These are phyloP conservation scores for Drosophila lacteicornis DNA, from an alignment of 1,140 invertebrate species.

Conservation along the genomic window DNA sequence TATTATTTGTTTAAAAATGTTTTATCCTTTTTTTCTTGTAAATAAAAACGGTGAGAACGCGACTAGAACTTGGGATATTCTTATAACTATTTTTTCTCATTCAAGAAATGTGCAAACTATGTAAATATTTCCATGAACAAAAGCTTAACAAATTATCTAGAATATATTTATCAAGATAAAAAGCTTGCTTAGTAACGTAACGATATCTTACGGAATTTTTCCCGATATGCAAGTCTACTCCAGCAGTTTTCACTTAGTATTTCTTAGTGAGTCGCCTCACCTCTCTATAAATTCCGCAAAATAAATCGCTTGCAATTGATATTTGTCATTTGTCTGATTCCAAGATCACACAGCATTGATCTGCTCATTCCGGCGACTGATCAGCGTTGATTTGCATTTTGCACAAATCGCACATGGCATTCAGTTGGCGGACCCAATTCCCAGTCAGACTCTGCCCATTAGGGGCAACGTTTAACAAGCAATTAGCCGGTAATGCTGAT, in stretches of 20 bases:
- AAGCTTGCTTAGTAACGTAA: background rate
- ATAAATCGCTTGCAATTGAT: conserved; percentile 34
- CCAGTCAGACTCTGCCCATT: conserved; percentile 40
- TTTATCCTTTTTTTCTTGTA: no score
- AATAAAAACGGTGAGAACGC: background rate
- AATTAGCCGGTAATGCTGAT: conserved; percentile 71
- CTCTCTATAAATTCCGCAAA: conserved; percentile 20
- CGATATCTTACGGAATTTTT: background rate
- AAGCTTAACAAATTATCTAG: background rate
- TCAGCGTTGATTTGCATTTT: conserved; percentile 31
- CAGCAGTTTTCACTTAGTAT: background rate
- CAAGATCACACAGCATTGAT: background rate
- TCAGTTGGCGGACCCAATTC: conserved; percentile 38
- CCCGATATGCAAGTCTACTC: background rate
- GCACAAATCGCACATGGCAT: conserved; percentile 10
- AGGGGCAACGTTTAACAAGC: conserved; percentile 56
- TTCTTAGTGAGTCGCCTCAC: background rate
- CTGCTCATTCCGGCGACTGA: conserved; percentile 20
- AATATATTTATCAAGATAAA: background rate
- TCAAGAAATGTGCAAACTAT: background rate
- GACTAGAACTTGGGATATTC: no score
- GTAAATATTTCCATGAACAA: background rate
- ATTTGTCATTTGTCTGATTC: conserved; percentile 3
- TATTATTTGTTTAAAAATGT: background rate
- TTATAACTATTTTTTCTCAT: background rate